Evolutionary conservation across 2,888 invertebrate species (phyloP), one percentile per base, ranked within the genome.

Genomic region (Graphium colonna): DNA sequence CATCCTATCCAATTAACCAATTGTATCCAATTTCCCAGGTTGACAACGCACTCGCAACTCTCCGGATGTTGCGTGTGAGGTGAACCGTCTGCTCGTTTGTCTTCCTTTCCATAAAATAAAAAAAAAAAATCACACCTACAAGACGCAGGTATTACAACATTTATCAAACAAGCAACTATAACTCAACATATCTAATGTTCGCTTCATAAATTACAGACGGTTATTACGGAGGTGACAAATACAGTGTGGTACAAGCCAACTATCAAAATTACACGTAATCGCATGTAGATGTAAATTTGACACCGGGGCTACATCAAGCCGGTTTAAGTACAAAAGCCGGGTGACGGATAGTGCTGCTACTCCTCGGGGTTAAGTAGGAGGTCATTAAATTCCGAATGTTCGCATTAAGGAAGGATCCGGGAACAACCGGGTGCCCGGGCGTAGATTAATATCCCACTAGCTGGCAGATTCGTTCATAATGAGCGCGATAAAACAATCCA

Each of bases 401-500:
- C 43, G 26, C 43, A 57, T 57, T 51, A 51, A 31, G 31, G 33
- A 12, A 15, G 49, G 39, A 46, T 55, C 52, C 51, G 48, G 54
- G 58, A 50, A 64, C 59, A 64, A 50, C 63, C 59, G 63, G 60
- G 65, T n/a, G 51, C 58, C 56, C 61, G 44, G 65, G 62, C 53
- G 60, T 64, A 73, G 77, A 79, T 77, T 73, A 77, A 79, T 79
- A 74, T 68, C 54, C 61, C 62, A 66, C 68, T 69, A 67, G 58
- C 60, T 15, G 55, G 62, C 60, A 73, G 75, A 77, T 74, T 70
- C 70, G 61, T 65, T 68, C 75, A 77, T 85, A 85, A 86, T 83
- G 86, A 84, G 77, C 65, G 70, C 79, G 64, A 84, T 87, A 87
- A 85, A 86, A 85, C 86, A 86, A 82, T 77, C 64, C 67, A 52